Evolutionary conservation across 2,888 invertebrate genomes (phyloP), one percentile per base, ranked within the genome.

Genomic region (Drosophila birchii): DNA sequence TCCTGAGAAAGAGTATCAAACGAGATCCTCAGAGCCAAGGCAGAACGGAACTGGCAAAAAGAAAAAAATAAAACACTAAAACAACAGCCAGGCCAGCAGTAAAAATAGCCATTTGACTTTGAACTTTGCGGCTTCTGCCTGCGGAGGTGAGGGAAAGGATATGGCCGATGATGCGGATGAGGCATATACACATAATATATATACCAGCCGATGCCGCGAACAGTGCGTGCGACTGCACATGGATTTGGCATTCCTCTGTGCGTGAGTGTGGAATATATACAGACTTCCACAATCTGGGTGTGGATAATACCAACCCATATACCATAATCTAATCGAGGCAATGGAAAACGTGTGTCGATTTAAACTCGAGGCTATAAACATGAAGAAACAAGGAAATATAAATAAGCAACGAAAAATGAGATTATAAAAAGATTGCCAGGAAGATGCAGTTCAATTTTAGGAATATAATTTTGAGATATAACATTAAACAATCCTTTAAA

Each of bases 251-350:
- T 70, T 54, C 53, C 47, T 63, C 53, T 23, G 51, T 51, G 57
- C 60, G 38, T 47, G 49, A 51, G 34, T 49, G 56, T 55, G 36
- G 44, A 32, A 41, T 51, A 39, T 41, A 62, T 14, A 53, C 12
- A 54, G 34, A 51, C 51, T 9, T 16, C 32, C 32, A 54, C 68
- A 47, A 47, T 36, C 51, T 69, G 70, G 68, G 59, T 67, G 72
- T 58, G 66, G 44, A 29, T 68, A 69, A 44, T 49, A 41, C 47
- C 51, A 23, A 53, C 45, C 57, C 39, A 62, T 66, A 75, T n/a
- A n/a, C n/a, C n/a, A n/a, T 75, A 81, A 81, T 81, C 86, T 75
- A 85, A 85, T 85, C 78, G 85, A 36, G 67, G 66, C 81, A 75
- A 85, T 73, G 79, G 66, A 73, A 79, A 81, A 85, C 81, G 85